A percentile compares a stretch with the other conserved stretches of the same genome.
Evolutionary conservation across 2,888 invertebrate genomes (phyloP).

Genomic region (Nebria salina): DNA sequence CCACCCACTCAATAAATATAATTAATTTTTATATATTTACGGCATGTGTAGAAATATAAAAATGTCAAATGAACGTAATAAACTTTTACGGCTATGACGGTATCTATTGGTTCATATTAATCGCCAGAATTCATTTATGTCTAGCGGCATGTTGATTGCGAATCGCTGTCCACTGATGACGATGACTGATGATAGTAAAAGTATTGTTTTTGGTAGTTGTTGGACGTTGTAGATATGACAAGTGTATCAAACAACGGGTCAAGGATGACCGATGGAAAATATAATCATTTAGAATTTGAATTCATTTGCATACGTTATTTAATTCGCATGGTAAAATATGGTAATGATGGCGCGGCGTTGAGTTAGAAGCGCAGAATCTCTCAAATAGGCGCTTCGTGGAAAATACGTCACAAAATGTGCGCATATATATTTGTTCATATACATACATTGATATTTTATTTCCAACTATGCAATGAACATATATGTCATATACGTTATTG

Average conservation of each 20-base stretch:
- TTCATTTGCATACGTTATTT: slow-evolving; percentile 42
- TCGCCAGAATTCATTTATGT: not conserved
- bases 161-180: slow-evolving; percentile 4
- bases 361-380: slow-evolving; percentile 22
- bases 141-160: slow-evolving; percentile 16
- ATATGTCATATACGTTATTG: not conserved
- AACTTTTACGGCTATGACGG: not conserved
- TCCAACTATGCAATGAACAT: not conserved
- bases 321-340: slow-evolving; percentile 41
- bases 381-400: slow-evolving; percentile 28
- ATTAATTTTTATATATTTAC: too few species aligned
- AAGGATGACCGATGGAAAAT: slow-evolving; percentile 42
- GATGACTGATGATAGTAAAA: not conserved
- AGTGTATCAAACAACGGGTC: slow-evolving; percentile 16
- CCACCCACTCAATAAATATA: too few species aligned
- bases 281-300: slow-evolving; percentile 42
- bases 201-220: not conserved
- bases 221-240: not conserved
- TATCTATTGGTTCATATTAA: not conserved
- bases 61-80: too few species aligned
- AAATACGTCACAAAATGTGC: slow-evolving; percentile 30
- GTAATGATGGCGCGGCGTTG: slow-evolving; percentile 23
- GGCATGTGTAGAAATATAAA: too few species aligned
- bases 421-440: slow-evolving; percentile 20
- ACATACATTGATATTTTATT: slow-evolving; percentile 20